Evolutionary conservation across 2,113 vertebrate species (phyloP).

Genomic region (Anolis sagrei): DNA sequence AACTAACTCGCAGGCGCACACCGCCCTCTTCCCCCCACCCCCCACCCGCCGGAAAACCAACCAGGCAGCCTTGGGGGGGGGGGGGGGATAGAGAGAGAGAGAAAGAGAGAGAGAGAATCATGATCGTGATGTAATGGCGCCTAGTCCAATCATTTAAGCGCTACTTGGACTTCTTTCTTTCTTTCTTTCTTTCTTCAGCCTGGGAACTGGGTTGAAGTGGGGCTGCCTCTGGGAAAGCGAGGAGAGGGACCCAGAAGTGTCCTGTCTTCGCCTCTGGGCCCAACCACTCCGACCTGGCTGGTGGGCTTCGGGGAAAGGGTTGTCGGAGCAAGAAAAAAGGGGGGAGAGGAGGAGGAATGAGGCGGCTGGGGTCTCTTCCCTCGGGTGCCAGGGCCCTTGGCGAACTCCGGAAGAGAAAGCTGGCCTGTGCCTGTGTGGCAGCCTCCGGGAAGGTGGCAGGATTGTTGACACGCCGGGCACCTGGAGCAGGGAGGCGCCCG

Average conservation of each 20-base stretch:
- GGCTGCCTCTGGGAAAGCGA: not conserved
- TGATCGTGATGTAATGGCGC: slow-evolving; percentile 63
- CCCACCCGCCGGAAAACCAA: slow-evolving; percentile 14
- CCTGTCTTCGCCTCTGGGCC: too few relatives aligned
- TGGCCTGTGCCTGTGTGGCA: too few relatives aligned
- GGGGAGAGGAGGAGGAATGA: not conserved
- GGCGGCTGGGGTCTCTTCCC: too few relatives aligned
- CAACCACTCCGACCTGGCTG: too few relatives aligned
- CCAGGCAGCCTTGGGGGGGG: slow-evolving; percentile 33
- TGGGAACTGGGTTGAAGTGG: not conserved
- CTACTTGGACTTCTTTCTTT: not conserved
- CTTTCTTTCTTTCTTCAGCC: not conserved
- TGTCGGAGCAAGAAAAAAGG: not conserved
- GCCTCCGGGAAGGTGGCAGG: too few relatives aligned
- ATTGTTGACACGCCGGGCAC: too few relatives aligned
- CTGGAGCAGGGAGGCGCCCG: not conserved
- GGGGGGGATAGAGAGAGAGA: too few relatives aligned
- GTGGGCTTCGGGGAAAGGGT: too few relatives aligned
- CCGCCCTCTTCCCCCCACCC: too few relatives aligned
- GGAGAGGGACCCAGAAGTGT: not conserved
- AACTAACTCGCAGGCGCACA: slow-evolving; percentile 58
- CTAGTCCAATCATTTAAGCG: slow-evolving; percentile 62
- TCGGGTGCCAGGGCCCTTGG: too few relatives aligned
- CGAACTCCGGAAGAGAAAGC: too few relatives aligned
- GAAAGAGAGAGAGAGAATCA: not conserved